A percentile compares a stretch with the other conserved stretches of the same genome.
Conservation (phyloP, 2,888 invertebrate species). For the Neuroscelio doddi region DNA sequence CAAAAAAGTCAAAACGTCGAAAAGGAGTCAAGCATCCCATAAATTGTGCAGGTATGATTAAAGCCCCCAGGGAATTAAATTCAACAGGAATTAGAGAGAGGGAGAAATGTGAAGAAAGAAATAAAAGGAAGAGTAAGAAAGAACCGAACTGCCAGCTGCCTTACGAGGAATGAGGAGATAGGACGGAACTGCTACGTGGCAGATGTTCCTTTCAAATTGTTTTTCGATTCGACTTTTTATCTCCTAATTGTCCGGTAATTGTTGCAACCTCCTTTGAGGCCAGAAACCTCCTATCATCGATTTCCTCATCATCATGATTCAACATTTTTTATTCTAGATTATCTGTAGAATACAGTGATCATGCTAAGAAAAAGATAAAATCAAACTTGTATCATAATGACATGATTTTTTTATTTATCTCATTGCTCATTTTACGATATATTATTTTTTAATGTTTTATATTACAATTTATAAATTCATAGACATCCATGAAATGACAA, state of each 20-base stretch:
- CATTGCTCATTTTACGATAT: too few relatives aligned
- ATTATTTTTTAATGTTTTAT: too few relatives aligned
- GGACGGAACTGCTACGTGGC: constrained; percentile 21
- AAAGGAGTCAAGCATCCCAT: constrained; percentile 1
- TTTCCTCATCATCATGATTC: not conserved
- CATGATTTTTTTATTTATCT: too few relatives aligned
- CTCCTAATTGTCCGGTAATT: constrained; percentile 35
- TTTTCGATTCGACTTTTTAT: constrained; percentile 38
- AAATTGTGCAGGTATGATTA: constrained; percentile 38
- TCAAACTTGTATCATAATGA: too few relatives aligned
- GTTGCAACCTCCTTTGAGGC: constrained; percentile 18
- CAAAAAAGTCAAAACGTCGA: constrained; percentile 9
- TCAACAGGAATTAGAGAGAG: constrained; percentile 19
- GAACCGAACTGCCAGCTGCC: constrained; percentile 37
- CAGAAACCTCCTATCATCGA: not conserved
- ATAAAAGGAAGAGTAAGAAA: constrained; percentile 20
- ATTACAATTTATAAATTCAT: too few relatives aligned
- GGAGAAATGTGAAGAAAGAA: constrained; percentile 7
- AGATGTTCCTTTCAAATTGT: constrained; percentile 42
- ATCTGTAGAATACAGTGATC: too few relatives aligned
- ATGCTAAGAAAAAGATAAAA: too few relatives aligned
- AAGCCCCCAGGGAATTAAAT: constrained; percentile 33
- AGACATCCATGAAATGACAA: too few relatives aligned
- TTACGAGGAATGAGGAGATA: constrained; percentile 28
- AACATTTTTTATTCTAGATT: not conserved